These are phyloP conservation scores for Echinarachnius parma DNA, from an alignment of 53 echinoderm and acorn worm genomes.

Conservation along the genomic window DNA sequence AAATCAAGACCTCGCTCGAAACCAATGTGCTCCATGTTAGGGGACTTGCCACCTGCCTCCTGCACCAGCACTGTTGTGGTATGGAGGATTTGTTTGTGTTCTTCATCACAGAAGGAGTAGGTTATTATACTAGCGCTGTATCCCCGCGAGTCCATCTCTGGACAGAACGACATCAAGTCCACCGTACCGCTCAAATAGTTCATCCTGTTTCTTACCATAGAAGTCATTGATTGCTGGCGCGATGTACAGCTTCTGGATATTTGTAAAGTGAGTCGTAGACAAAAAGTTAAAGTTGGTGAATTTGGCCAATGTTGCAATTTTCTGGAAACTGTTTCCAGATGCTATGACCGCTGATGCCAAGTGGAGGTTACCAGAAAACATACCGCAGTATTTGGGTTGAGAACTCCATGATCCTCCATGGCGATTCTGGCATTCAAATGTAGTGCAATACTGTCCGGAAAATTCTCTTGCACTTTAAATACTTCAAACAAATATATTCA, in stretches of 20 bases:
- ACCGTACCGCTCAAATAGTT: constrained; percentile 4
- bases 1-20: constrained; percentile 39
- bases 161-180: constrained; percentile 22
- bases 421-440: constrained; percentile 9
- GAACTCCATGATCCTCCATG: constrained; percentile 15
- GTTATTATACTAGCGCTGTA: constrained; percentile 30
- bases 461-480: too few species aligned
- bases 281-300: constrained; percentile 10
- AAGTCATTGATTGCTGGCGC: constrained; percentile 35
- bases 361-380: constrained; percentile 27
- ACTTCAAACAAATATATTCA: too few species aligned
- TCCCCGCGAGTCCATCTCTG: constrained; percentile 41
- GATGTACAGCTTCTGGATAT: constrained; percentile 34
- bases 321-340: constrained; percentile 30
- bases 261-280: constrained; percentile 3
- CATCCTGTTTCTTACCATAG: constrained; percentile 13
- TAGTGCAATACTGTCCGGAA: too few species aligned
- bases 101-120: constrained; percentile 34
- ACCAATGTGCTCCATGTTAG: constrained; percentile 51
- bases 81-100: constrained; percentile 30
- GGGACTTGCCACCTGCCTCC: constrained; percentile 45
- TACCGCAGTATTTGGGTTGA: constrained; percentile 8
- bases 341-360: not conserved
- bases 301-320: constrained; percentile 12
- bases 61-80: constrained; percentile 12